phyloP scores from a whole-genome alignment of 2,113 vertebrate genomes.

The Melanerpes aurifrons region DNA sequence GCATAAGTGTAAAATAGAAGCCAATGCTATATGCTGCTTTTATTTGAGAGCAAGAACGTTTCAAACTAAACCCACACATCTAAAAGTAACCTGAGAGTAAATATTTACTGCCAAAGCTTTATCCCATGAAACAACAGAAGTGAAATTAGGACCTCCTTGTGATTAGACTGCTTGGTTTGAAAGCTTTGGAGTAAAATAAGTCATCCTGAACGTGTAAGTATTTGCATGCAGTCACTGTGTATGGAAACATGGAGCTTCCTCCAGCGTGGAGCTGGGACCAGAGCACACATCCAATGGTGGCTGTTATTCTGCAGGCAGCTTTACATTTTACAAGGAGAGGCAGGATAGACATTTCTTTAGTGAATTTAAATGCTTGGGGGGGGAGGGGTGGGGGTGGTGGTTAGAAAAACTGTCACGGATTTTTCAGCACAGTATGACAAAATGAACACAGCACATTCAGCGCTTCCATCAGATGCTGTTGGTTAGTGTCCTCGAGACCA shows the following conservation, averaged over 20 bases:
- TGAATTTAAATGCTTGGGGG: neutral
- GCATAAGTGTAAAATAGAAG: neutral
- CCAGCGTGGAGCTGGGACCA: neutral
- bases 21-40: neutral
- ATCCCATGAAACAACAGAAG: neutral
- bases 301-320: neutral
- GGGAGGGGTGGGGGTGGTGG: too few species aligned
- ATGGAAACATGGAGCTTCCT: neutral
- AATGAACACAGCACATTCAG: neutral
- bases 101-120: slow-evolving; percentile 23
- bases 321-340: neutral
- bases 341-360: slow-evolving; percentile 28
- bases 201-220: neutral
- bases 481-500: neutral
- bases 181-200: neutral
- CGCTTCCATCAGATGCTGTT: accelerated
- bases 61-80: neutral
- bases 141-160: neutral
- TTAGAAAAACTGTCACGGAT: neutral
- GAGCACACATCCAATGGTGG: neutral
- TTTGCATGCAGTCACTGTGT: neutral
- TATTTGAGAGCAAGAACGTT: neutral
- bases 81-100: neutral
- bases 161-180: neutral
- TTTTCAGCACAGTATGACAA: neutral